Evolutionary conservation across 64 coral and sea anemone genomes (phyloP).

Genomic region (Stichodactyla mertensii): DNA sequence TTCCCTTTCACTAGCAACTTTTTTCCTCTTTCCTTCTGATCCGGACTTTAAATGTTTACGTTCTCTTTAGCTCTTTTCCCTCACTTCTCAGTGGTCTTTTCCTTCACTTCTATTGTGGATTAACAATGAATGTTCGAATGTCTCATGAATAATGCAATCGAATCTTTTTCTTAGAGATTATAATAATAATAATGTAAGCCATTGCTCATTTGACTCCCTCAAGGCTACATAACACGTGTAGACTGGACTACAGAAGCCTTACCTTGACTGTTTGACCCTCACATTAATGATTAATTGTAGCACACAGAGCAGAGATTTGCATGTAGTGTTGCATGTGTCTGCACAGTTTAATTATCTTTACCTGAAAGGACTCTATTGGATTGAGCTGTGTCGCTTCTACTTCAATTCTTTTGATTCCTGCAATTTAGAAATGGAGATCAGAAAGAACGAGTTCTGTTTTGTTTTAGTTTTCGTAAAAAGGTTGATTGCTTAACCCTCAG

Average conservation of each 20-base stretch:
- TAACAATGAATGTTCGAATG: too few relatives aligned
- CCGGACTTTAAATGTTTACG: too few relatives aligned
- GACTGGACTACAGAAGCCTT: not conserved
- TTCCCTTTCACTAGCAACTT: too few relatives aligned
- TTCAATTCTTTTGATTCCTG: not conserved
- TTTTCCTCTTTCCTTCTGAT: too few relatives aligned
- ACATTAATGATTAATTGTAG: not conserved
- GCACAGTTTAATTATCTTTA: not conserved
- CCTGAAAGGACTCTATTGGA: not conserved
- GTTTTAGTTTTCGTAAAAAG: too few relatives aligned
- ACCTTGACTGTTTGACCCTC: not conserved
- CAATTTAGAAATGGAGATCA: not conserved
- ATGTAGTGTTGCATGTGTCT: not conserved
- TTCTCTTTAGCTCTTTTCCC: too few relatives aligned
- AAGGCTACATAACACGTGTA: not conserved
- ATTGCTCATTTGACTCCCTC: not conserved
- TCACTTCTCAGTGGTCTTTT: too few relatives aligned
- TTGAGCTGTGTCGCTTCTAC: not conserved
- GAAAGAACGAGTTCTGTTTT: too few relatives aligned
- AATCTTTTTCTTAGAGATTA: not conserved
- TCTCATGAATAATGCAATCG: not conserved
- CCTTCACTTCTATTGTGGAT: too few relatives aligned
- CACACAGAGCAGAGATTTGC: not conserved
- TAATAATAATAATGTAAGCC: not conserved
- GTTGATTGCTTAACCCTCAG: too few relatives aligned